Percentiles rank a stretch among this genome's conserved stretches.
phyloP scores from a whole-genome alignment of 1,140 invertebrate species.

The Brachionus plicatilis region DNA sequence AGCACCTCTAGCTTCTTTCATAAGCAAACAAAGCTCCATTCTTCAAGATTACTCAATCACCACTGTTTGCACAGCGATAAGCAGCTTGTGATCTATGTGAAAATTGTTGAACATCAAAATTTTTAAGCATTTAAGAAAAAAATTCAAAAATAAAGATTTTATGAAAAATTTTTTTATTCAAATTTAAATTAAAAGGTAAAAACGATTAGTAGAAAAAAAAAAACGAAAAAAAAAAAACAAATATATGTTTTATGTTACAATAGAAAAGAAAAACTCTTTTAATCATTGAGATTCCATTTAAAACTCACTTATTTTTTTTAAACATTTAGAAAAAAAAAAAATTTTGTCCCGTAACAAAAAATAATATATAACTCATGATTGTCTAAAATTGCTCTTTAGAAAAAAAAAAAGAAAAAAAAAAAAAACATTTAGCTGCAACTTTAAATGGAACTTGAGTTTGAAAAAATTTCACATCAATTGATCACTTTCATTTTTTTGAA shows the following conservation, averaged over 20 bases:
- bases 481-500: background rate
- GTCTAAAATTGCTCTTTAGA: background rate
- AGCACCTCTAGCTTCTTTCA: background rate
- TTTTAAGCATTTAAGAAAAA: background rate
- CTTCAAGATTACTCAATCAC: background rate
- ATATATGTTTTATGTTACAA: conserved; percentile 14
- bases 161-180: background rate
- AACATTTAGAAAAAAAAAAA: conserved; percentile 8
- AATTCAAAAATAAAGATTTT: background rate
- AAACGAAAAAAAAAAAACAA: background rate
- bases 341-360: background rate
- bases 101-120: background rate
- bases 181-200: background rate
- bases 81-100: background rate
- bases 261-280: background rate
- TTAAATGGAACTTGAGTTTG: background rate
- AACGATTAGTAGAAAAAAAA: background rate
- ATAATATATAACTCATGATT: conserved; percentile 5
- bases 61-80: background rate
- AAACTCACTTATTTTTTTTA: background rate
- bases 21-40: background rate
- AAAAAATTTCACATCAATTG: background rate
- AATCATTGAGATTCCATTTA: conserved; percentile 22
- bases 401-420: background rate
- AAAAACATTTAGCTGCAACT: background rate